Conservation (phyloP, 2,888 invertebrate genomes). For the Toxonevra muliebris region DNA sequence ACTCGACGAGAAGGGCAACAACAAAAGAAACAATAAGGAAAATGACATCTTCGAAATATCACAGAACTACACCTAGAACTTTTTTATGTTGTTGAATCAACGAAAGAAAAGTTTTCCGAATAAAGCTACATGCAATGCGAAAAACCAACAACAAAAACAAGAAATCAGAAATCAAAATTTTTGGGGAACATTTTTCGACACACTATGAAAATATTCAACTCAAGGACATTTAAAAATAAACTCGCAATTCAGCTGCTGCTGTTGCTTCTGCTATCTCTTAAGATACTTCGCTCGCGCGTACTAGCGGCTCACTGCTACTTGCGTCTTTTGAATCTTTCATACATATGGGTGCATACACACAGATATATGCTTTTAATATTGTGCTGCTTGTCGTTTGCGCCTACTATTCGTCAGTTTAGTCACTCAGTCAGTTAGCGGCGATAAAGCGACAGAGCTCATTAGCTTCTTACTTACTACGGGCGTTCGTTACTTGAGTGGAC, state of each 20-base stretch:
- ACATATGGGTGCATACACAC: background rate
- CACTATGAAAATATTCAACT: slow-evolving; percentile 50
- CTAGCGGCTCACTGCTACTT: too few relatives aligned
- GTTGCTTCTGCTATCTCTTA: slow-evolving; percentile 2
- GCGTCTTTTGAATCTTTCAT: slow-evolving; percentile 7
- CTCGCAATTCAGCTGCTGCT: slow-evolving; percentile 53
- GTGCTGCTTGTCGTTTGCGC: too few relatives aligned
- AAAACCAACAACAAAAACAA: background rate
- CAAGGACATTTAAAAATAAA: slow-evolving; percentile 64
- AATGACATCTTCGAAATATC: background rate
- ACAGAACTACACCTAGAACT: background rate
- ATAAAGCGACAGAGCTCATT: too few relatives aligned
- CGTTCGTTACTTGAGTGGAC: background rate
- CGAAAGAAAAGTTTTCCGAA: slow-evolving; percentile 8
- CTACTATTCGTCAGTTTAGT: too few relatives aligned
- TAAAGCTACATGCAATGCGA: background rate
- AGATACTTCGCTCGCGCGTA: background rate
- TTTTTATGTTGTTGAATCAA: slow-evolving; percentile 10
- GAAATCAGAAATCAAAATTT: background rate
- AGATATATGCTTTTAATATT: background rate
- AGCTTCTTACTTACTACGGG: too few relatives aligned
- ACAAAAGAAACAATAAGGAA: background rate
- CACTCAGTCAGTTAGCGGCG: too few relatives aligned
- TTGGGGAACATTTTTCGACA: background rate
- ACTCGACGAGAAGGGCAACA: background rate